These are phyloP conservation scores for Seriola quinqueradiata DNA, from an alignment of 2,113 vertebrate genomes.

Conservation along the genomic window DNA sequence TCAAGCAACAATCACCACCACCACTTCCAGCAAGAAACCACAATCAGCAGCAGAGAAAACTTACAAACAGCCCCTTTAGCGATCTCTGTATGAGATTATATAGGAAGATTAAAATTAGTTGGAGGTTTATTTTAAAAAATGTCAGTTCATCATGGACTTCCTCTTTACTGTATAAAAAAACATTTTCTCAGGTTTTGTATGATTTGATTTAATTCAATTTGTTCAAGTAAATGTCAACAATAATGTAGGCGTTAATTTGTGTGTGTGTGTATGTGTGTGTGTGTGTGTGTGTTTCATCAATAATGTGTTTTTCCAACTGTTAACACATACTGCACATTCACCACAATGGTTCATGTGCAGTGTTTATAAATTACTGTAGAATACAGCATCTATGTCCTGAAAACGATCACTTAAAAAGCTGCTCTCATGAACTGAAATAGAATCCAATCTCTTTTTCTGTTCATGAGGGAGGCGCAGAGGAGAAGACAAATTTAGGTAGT, in stretches of 20 bases:
- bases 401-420: slow-evolving; percentile 41
- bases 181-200: not conserved
- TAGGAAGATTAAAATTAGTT: not conserved
- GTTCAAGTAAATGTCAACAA: not conserved
- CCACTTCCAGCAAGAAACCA: no score
- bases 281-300: not conserved
- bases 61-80: no score
- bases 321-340: not conserved
- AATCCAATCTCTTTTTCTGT: slow-evolving; percentile 2
- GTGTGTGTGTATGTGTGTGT: not conserved
- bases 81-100: not conserved
- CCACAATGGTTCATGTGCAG: not conserved
- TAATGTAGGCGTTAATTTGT: not conserved
- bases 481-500: not conserved
- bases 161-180: not conserved
- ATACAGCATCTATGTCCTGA: not conserved
- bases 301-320: not conserved
- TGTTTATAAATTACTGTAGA: not conserved
- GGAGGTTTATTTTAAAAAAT: no score
- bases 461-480: not conserved
- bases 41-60: no score
- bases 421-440: not conserved
- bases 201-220: not conserved
- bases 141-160: not conserved
- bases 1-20: no score